Evolutionary conservation across 2,888 invertebrate species (phyloP).

Genomic region (Lapara coniferarum): DNA sequence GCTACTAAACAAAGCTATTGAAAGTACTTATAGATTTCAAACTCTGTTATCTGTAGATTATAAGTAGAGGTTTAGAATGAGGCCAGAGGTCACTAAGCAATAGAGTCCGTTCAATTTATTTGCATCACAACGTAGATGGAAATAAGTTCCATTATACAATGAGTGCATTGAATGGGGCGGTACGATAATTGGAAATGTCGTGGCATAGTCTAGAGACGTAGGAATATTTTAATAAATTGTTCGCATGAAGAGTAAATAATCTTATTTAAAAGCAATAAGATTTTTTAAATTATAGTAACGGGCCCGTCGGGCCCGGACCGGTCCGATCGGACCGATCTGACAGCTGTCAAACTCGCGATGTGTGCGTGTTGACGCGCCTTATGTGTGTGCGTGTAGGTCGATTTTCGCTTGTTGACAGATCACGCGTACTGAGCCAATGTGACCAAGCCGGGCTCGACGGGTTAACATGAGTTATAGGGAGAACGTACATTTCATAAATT

Average conservation of each 20-base stretch:
- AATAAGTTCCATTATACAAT: slow-evolving; percentile 14
- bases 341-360: too few relatives aligned
- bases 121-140: not conserved
- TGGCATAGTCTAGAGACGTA: slow-evolving; percentile 21
- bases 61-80: slow-evolving; percentile 3
- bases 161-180: not conserved
- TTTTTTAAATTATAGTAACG: too few relatives aligned
- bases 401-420: too few relatives aligned
- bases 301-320: too few relatives aligned
- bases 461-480: too few relatives aligned
- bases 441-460: too few relatives aligned
- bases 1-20: not conserved
- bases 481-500: too few relatives aligned
- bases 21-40: not conserved
- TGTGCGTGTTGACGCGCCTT: too few relatives aligned
- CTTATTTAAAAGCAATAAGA: not conserved
- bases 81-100: not conserved
- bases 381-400: too few relatives aligned
- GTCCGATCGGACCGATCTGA: too few relatives aligned
- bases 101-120: not conserved
- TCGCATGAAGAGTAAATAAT: not conserved
- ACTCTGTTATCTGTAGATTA: not conserved
- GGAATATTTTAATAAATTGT: slow-evolving; percentile 23
- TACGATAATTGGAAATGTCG: slow-evolving; percentile 28
- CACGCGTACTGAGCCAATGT: too few relatives aligned